Evolutionary conservation across 1,140 invertebrate species (phyloP).

Genomic region (Periplaneta americana): DNA sequence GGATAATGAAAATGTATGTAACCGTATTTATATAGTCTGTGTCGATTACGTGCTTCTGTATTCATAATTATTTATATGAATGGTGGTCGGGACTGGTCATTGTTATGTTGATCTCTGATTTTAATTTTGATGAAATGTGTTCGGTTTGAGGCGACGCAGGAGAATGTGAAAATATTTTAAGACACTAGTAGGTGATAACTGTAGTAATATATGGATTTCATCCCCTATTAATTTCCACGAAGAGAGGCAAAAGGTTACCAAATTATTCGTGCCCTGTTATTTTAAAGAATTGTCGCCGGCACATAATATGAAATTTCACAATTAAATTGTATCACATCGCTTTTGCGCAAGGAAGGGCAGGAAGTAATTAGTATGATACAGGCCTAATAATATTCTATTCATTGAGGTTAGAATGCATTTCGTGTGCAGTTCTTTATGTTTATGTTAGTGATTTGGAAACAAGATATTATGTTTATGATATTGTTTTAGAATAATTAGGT

Average conservation of each 20-base stretch:
- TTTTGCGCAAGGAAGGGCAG: too few species aligned
- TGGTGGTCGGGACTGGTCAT: neutral
- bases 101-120: neutral
- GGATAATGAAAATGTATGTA: neutral
- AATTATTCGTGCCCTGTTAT: neutral
- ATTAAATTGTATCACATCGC: too few species aligned
- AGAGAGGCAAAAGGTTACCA: neutral
- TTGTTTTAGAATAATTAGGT: too few species aligned
- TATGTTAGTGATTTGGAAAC: too few species aligned
- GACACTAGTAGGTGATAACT: neutral
- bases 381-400: too few species aligned
- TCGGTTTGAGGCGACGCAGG: neutral
- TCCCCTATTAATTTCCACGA: neutral
- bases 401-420: too few species aligned
- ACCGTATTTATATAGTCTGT: neutral
- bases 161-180: neutral
- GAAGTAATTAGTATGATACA: too few species aligned
- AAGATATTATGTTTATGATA: too few species aligned
- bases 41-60: neutral
- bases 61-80: neutral
- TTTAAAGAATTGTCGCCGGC: neutral
- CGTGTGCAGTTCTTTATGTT: too few species aligned
- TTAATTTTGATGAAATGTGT: neutral
- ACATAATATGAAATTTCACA: too few species aligned
- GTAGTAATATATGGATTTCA: neutral